Evolutionary conservation across 2,888 invertebrate genomes (phyloP).

Genomic region (Melanchra persicariae): DNA sequence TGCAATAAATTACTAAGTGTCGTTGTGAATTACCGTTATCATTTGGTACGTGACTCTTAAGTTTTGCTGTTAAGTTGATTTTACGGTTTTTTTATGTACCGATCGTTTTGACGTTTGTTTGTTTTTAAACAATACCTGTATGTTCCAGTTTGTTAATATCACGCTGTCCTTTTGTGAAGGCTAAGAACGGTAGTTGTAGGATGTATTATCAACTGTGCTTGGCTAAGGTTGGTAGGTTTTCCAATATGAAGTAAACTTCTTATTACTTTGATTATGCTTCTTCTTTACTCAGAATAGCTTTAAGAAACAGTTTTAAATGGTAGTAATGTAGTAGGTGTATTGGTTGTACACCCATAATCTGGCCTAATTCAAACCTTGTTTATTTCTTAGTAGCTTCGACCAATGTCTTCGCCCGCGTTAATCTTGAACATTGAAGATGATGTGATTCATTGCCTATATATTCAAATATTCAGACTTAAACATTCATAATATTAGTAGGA

Average conservation of each 20-base stretch:
- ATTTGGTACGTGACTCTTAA: conserved; percentile 29
- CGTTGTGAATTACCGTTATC: conserved; percentile 23
- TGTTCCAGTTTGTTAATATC: conserved; percentile 15
- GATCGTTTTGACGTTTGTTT: conserved; percentile 29
- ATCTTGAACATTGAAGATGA: too few species aligned
- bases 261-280: too few species aligned
- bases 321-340: too few species aligned
- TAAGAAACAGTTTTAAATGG: too few species aligned
- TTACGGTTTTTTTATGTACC: conserved; percentile 21
- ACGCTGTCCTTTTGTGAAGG: neutral
- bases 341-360: neutral
- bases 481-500: too few species aligned
- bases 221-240: neutral
- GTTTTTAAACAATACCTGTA: conserved; percentile 35
- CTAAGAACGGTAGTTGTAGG: neutral
- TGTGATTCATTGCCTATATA: too few species aligned
- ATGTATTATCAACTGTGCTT: neutral
- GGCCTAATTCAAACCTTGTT: neutral
- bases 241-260: neutral
- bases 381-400: neutral
- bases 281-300: too few species aligned
- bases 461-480: too few species aligned
- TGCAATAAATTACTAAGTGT: conserved; percentile 18
- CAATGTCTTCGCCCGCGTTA: too few species aligned
- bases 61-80: neutral